Evolutionary conservation across 2,888 invertebrate genomes (phyloP).

Genomic region (Drosophila algonquin): DNA sequence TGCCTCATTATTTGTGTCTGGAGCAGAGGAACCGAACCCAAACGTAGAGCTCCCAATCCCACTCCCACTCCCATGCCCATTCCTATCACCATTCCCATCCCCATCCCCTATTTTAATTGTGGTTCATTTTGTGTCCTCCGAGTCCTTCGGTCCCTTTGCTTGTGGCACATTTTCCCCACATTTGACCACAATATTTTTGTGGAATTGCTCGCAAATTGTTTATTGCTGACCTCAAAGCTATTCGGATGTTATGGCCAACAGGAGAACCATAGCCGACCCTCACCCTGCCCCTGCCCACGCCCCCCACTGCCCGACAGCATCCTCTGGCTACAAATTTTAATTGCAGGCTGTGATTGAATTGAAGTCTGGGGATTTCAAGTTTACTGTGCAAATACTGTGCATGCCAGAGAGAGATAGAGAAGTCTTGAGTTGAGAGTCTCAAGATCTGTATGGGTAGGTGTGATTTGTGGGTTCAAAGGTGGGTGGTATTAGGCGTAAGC

Average conservation of each 20-base stretch:
- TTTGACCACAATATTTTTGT: constrained; percentile 67
- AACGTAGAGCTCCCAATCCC: constrained; percentile 4
- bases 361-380: neutral
- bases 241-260: constrained; percentile 35
- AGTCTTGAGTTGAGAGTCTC: neutral
- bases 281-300: neutral
- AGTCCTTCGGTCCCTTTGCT: constrained; percentile 31
- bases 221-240: constrained; percentile 52
- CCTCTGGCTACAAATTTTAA: constrained; percentile 17
- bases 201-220: constrained; percentile 62
- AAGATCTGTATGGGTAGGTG: neutral
- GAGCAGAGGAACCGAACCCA: constrained; percentile 22
- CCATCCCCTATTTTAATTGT: constrained; percentile 30
- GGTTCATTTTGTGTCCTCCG: constrained; percentile 39
- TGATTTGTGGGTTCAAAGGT: neutral
- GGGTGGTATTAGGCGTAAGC: neutral
- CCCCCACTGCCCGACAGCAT: neutral
- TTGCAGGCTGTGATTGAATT: constrained; percentile 13
- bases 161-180: constrained; percentile 59
- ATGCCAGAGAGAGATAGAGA: too few relatives aligned
- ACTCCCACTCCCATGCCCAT: neutral
- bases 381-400: neutral
- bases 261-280: constrained; percentile 6
- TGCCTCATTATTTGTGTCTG: constrained; percentile 65
- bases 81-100: neutral